Evolutionary conservation across 1,140 invertebrate genomes (phyloP).

Genomic region (Bombus pascuorum): DNA sequence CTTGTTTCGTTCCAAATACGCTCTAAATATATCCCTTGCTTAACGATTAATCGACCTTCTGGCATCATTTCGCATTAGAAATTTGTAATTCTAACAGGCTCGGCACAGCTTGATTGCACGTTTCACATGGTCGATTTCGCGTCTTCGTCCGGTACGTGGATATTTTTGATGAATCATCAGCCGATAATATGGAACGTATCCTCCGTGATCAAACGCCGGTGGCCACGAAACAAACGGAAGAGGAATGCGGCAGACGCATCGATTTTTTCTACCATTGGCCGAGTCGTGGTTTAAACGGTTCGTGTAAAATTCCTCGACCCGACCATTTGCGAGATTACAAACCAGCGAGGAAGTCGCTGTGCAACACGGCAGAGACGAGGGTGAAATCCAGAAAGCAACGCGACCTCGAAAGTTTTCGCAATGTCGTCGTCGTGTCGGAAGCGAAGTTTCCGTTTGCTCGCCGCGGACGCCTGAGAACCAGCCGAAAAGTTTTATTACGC

Average conservation of each 20-base stretch:
- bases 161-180: not conserved
- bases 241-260: slow-evolving; percentile 12
- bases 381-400: not conserved
- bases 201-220: not conserved
- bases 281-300: not conserved
- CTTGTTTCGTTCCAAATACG: slow-evolving; percentile 9
- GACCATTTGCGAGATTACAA: slow-evolving; percentile 43
- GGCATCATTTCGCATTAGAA: not conserved
- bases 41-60: slow-evolving; percentile 4
- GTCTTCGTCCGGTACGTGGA: not conserved
- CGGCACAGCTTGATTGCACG: slow-evolving; percentile 14
- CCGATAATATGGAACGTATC: not conserved
- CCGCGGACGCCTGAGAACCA: not conserved
- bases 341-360: not conserved
- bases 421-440: slow-evolving; percentile 9
- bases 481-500: slow-evolving; percentile 43
- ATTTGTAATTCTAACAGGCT: slow-evolving; percentile 23
- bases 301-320: slow-evolving; percentile 17
- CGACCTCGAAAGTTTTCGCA: slow-evolving; percentile 13
- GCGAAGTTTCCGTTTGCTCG: slow-evolving; percentile 24
- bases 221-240: not conserved
- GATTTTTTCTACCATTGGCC: slow-evolving; percentile 17
- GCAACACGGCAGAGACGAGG: not conserved
- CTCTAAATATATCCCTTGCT: not conserved
- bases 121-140: not conserved